phyloP scores from a whole-genome alignment of 2,797 vertebrate genomes.

The Chelon labrosus region DNA sequence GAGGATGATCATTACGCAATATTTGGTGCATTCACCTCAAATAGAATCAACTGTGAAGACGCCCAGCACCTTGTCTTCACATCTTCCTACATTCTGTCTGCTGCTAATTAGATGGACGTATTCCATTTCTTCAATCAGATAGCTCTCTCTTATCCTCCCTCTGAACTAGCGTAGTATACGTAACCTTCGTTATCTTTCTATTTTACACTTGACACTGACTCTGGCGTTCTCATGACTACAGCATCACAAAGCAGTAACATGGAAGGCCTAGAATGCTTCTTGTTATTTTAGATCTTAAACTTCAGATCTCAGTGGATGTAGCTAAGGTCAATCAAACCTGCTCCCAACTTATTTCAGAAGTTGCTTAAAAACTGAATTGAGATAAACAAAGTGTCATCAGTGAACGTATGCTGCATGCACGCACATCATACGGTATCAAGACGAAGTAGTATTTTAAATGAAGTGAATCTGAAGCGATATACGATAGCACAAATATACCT shows the following conservation, averaged over 20 bases:
- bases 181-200: background rate
- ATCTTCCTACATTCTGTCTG: background rate
- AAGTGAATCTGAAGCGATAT: too few species aligned
- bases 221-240: slow-evolving; percentile 3
- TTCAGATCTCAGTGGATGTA: too few species aligned
- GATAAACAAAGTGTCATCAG: background rate
- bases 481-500: too few species aligned
- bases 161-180: background rate
- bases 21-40: background rate
- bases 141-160: background rate
- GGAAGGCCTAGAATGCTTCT: background rate
- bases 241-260: too few species aligned
- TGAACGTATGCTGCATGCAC: background rate
- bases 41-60: background rate
- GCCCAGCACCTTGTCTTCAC: background rate
- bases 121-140: background rate
- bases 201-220: background rate
- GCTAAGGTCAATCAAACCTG: too few species aligned
- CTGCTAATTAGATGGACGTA: background rate
- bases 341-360: background rate
- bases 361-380: background rate
- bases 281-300: too few species aligned
- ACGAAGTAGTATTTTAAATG: background rate
- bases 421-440: background rate
- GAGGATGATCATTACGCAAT: background rate